Percentiles rank a stretch among this genome's conserved stretches.
Conservation (phyloP, 2,888 invertebrate genomes). For the Plusia festucae region DNA sequence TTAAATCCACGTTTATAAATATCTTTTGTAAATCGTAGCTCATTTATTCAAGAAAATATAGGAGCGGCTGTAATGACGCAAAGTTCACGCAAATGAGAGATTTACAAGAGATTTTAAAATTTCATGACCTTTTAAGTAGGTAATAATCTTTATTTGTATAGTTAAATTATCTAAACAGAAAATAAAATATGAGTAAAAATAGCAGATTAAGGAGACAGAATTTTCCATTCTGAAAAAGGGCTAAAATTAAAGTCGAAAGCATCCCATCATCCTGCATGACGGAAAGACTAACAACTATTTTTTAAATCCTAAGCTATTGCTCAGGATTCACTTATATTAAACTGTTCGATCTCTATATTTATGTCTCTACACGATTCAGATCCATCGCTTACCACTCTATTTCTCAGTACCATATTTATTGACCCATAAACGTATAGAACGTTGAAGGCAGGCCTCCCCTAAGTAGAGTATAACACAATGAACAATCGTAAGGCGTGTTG, state of each 20-base stretch:
- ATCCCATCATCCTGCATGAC: too few species aligned
- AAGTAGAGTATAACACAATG: conserved; percentile 2
- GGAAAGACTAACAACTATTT: too few species aligned
- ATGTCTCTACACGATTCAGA: neutral
- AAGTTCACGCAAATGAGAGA: conserved; percentile 4
- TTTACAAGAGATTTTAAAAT: conserved; percentile 4
- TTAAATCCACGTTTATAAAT: conserved; percentile 2
- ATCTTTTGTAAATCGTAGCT: neutral
- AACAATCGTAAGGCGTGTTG: conserved; percentile 6
- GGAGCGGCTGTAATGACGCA: conserved; percentile 4
- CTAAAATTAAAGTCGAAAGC: too few species aligned
- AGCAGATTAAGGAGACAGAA: too few species aligned
- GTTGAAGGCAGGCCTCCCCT: neutral
- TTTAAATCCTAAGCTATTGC: too few species aligned
- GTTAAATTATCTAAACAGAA: too few species aligned
- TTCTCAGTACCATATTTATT: neutral
- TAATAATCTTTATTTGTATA: neutral
- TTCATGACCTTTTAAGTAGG: neutral
- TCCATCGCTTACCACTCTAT: neutral
- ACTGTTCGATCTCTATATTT: neutral
- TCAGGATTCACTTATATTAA: neutral
- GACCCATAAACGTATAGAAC: neutral
- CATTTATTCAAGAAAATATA: neutral
- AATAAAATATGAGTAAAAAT: too few species aligned
- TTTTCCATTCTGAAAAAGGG: too few species aligned